phyloP scores from a whole-genome alignment of 2,797 vertebrate species.

The Meda fulgida region DNA sequence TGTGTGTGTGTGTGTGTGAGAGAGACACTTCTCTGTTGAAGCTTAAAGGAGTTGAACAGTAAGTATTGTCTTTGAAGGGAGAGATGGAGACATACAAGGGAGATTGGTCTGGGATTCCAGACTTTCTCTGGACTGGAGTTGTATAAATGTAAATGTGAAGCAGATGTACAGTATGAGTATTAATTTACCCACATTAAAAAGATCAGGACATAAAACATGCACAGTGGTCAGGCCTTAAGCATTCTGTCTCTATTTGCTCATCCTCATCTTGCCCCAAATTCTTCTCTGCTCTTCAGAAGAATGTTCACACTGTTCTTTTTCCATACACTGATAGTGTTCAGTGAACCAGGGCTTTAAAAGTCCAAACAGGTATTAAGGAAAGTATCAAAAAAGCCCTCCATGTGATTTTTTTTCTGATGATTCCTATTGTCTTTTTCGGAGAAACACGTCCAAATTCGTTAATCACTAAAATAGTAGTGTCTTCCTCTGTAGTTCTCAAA shows the following conservation, averaged over 20 bases:
- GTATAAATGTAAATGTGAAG: constrained; percentile 53
- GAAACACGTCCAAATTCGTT: background rate
- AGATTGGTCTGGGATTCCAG: background rate
- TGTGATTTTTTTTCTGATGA: background rate
- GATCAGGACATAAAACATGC: background rate
- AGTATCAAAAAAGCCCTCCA: background rate
- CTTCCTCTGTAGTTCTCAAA: background rate
- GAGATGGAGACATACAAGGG: background rate
- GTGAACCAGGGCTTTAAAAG: background rate
- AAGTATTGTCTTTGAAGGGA: background rate
- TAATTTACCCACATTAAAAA: constrained; percentile 54
- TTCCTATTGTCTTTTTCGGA: background rate
- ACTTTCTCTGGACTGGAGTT: background rate
- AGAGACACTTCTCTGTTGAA: background rate
- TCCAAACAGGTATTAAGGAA: background rate
- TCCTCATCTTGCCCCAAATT: background rate
- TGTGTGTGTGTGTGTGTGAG: background rate
- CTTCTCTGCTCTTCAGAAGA: background rate
- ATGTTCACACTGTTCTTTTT: background rate
- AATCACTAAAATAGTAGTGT: background rate
- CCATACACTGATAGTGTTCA: background rate
- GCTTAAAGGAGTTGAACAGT: background rate
- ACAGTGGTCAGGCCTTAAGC: background rate
- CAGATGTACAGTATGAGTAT: constrained; percentile 57
- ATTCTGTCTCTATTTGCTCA: background rate